These are phyloP conservation scores for Gavialis gangeticus DNA, from an alignment of 2,113 vertebrate genomes.

Conservation along the genomic window DNA sequence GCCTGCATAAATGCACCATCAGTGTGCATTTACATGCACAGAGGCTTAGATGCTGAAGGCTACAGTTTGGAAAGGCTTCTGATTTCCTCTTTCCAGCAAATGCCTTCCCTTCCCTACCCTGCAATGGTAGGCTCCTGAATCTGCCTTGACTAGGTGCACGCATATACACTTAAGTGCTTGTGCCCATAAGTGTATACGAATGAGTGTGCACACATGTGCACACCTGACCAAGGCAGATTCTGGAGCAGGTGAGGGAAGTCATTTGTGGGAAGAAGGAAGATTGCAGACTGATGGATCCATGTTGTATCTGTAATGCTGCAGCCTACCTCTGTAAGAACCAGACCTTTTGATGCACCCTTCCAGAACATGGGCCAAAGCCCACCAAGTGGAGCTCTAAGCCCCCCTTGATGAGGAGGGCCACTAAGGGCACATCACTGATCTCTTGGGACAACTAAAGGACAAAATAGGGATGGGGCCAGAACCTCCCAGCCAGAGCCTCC, in stretches of 20 bases:
- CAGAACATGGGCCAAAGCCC: too few relatives aligned
- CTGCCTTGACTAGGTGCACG: not conserved
- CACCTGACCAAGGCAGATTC: not conserved
- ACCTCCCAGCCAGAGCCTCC: too few relatives aligned
- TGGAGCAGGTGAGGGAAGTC: not conserved
- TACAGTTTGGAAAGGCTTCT: not conserved
- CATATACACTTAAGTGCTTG: not conserved
- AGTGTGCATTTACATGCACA: not conserved
- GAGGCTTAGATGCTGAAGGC: not conserved
- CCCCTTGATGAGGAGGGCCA: too few relatives aligned
- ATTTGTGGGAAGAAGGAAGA: not conserved
- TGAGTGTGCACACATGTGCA: too few relatives aligned
- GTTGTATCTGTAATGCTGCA: not conserved
- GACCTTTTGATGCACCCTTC: too few relatives aligned
- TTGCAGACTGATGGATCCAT: not conserved
- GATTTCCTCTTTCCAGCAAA: not conserved
- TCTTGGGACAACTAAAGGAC: too few relatives aligned
- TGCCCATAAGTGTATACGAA: not conserved
- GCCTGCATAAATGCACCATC: not conserved
- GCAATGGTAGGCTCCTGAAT: not conserved
- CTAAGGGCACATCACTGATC: too few relatives aligned
- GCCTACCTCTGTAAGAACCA: too few relatives aligned
- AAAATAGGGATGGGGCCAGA: too few relatives aligned
- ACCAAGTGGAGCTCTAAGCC: too few relatives aligned
- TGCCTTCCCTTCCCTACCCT: not conserved